Base-by-base conservation (phyloP, 1,140 invertebrate genomes). In the Orchestia grillus region DNA sequence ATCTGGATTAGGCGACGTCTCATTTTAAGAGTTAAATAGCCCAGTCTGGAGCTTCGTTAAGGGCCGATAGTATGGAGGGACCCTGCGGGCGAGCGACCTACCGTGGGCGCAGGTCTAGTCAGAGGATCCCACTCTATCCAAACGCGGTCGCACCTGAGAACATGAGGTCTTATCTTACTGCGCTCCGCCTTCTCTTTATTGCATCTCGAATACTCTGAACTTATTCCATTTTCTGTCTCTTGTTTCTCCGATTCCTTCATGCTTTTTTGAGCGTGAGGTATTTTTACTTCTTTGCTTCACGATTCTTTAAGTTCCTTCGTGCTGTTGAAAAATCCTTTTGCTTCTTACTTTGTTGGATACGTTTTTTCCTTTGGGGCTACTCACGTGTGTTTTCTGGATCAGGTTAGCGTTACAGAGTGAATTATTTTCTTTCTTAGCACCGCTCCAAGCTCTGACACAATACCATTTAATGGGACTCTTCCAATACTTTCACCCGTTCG, bases 1-100 rank as follows among this genome's bases (percentile, higher is more conserved):
- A 77, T 77, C 62, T 77, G 62, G 62, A 77, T 77, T 77, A 77
- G 62, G 62, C 62, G 62, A 77, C 62, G 62, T 77, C 62, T 77
- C 62, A 77, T 77, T 77, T 77, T 77, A 36, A 77, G 62, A 77
- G 62, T 77, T 15, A 77, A 77, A 77, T 77, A 77, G 62, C 62
- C 62, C 28, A 28, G 62, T 28, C 11, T 36, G 62, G 62, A 77
- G 62, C 62, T 77, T 77, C 62, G 62, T 77, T 77, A 77, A 77
- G 62, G 62, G 62, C 62, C 62, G 62, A 8, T 77, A 28, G 62
- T 77, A 77, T 77, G 62, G 62, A 28, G 47, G 62, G 28, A 77
- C 62, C 62, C 11, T 77, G 62, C 11, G 62, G 62, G 62, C 62
- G 11, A 3, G 11, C 11, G 62, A 77, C 62, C 62, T 3, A 28